These are phyloP conservation scores for Cephus pulcher DNA, from an alignment of 2,888 invertebrate species.

Conservation along the genomic window DNA sequence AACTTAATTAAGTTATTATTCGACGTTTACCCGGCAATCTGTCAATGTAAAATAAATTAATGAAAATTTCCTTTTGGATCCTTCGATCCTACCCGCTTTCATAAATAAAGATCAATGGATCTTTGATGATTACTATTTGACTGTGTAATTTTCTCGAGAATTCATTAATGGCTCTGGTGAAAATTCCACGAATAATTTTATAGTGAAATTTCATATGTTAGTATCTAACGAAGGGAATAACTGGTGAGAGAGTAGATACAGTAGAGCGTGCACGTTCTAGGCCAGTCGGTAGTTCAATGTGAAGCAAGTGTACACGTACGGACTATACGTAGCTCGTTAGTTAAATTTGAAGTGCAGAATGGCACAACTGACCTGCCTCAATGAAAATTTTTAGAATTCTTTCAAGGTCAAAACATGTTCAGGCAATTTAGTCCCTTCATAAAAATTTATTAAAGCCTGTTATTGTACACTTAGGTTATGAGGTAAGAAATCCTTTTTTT, in stretches of 20 bases:
- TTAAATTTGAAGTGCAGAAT: not conserved
- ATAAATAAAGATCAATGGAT: not conserved
- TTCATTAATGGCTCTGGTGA: not conserved
- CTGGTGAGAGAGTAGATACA: not conserved
- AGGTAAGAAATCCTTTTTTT: not conserved
- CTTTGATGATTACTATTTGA: not conserved
- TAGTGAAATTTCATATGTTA: not conserved
- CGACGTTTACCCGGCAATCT: slow-evolving; percentile 13
- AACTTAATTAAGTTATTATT: slow-evolving; percentile 15
- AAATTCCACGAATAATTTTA: not conserved
- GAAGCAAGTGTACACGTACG: not conserved
- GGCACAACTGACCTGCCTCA: not conserved
- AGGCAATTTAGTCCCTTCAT: not conserved
- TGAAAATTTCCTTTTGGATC: slow-evolving; percentile 24
- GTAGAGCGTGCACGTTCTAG: not conserved
- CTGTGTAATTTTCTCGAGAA: not conserved
- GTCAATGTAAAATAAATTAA: slow-evolving; percentile 35
- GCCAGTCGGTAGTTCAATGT: not conserved
- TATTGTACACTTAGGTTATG: not conserved
- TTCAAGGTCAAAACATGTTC: not conserved
- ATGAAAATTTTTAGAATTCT: not conserved
- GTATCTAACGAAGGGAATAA: not conserved
- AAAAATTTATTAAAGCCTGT: not conserved
- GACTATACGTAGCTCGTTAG: not conserved
- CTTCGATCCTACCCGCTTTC: not conserved